Conservation (phyloP, 37 sponge, comb jelly and placozoan genomes). For the Corticium candelabrum region DNA sequence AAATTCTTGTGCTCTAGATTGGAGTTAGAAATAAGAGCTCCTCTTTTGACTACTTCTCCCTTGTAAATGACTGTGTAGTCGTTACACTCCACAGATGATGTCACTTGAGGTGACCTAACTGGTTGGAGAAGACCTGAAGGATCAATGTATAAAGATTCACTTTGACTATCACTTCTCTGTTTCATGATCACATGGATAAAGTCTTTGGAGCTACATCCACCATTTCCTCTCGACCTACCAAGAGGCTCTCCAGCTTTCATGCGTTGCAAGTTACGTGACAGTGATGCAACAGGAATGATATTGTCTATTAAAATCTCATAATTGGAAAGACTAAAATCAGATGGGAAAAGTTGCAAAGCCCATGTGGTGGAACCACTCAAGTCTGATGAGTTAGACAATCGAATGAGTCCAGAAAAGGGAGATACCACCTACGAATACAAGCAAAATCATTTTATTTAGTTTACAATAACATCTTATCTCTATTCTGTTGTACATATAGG, state of each 20-base stretch:
- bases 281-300: constrained; percentile 12
- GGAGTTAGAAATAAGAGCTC: neutral
- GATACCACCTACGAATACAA: constrained; percentile 29
- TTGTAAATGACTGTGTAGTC: constrained; percentile 29
- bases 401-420: constrained; percentile 46
- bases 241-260: neutral
- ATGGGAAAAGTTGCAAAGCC: constrained; percentile 30
- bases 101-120: constrained; percentile 20
- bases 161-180: constrained; percentile 13
- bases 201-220: neutral
- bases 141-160: constrained; percentile 21
- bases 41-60: constrained; percentile 43
- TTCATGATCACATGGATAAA: constrained; percentile 44
- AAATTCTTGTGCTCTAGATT: neutral
- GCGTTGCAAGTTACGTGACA: neutral
- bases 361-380: constrained; percentile 2
- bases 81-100: constrained; percentile 44
- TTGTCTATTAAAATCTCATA: constrained; percentile 42
- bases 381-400: neutral
- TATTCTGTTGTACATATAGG: no score
- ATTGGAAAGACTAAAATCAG: constrained; percentile 37
- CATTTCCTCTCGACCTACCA: neutral
- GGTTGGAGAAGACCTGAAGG: constrained; percentile 62
- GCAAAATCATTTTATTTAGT: neutral
- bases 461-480: no score